Conservation (phyloP, 2,797 vertebrate species). For the Pseudocheirus occidentalis region DNA sequence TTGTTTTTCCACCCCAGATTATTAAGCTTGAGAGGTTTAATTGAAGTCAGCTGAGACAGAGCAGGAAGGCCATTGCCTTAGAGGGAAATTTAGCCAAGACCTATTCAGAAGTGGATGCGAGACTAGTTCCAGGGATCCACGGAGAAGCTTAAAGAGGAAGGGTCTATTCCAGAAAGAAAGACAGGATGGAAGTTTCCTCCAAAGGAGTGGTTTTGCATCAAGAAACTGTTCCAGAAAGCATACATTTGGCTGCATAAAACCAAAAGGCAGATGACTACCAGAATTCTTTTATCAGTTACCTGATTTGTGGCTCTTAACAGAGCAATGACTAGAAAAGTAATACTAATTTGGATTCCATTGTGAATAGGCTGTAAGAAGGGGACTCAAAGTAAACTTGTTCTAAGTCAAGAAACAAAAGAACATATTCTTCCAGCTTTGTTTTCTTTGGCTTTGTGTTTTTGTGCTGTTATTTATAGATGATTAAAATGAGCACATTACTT, state of each 20-base stretch:
- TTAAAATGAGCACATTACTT: conserved; percentile 51
- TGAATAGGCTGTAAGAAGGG: conserved; percentile 44
- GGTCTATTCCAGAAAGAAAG: conserved; percentile 4
- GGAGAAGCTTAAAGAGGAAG: conserved; percentile 26
- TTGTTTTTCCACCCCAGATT: conserved; percentile 10
- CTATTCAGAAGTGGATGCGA: conserved; percentile 19
- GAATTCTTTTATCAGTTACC: background rate
- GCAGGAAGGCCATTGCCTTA: background rate
- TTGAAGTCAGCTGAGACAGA: conserved; percentile 39
- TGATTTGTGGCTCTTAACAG: conserved; percentile 55
- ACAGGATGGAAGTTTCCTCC: conserved; percentile 41
- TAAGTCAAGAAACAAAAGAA: conserved; percentile 47
- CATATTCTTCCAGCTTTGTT: conserved; percentile 29
- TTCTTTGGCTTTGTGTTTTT: conserved; percentile 56
- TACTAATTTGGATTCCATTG: conserved; percentile 51
- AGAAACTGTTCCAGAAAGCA: conserved; percentile 32
- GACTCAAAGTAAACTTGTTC: conserved; percentile 56
- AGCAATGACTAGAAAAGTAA: conserved; percentile 60
- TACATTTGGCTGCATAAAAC: conserved; percentile 25
- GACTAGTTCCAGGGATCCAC: conserved; percentile 37
- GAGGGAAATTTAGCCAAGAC: background rate
- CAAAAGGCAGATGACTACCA: background rate
- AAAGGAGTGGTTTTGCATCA: conserved; percentile 50
- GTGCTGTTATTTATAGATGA: conserved; percentile 59
- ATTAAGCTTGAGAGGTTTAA: background rate